phyloP scores from a whole-genome alignment of 2,888 invertebrate genomes.

The Diabrotica balteata region DNA sequence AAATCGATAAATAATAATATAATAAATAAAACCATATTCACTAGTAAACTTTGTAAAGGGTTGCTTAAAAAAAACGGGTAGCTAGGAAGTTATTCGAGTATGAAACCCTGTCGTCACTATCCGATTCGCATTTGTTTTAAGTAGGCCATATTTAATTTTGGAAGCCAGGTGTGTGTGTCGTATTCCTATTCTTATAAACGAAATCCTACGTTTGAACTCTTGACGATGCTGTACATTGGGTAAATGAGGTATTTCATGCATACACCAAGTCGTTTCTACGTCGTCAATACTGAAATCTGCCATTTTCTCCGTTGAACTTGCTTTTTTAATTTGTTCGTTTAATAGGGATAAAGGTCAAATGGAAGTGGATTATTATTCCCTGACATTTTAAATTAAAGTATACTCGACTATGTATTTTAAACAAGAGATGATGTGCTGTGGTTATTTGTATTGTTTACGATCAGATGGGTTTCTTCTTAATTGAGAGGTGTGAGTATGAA shows the following conservation, averaged over 20 bases:
- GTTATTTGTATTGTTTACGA: constrained; percentile 1
- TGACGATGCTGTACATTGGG: constrained; percentile 31
- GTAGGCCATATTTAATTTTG: constrained; percentile 56
- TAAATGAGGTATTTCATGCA: constrained; percentile 24
- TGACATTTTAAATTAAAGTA: constrained; percentile 10
- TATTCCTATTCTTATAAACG: constrained; percentile 35
- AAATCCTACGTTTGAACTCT: constrained; percentile 26
- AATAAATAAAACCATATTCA: neutral
- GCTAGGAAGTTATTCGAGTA: no score
- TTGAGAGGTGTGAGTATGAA: no score
- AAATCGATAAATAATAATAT: constrained; percentile 1
- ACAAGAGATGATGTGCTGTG: neutral
- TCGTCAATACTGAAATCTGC: constrained; percentile 14
- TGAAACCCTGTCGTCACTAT: no score
- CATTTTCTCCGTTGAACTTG: constrained; percentile 19
- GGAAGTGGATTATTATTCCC: constrained; percentile 24
- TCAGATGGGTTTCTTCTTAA: constrained; percentile 19
- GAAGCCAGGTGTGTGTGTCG: constrained; percentile 39
- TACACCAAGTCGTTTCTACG: constrained; percentile 9
- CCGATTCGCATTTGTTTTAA: constrained; percentile 24
- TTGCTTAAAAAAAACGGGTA: neutral
- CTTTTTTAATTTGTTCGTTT: constrained; percentile 12
- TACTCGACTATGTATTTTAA: neutral
- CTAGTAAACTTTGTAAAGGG: neutral
- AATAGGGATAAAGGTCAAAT: constrained; percentile 26